Base-by-base conservation (phyloP, 2,113 vertebrate genomes). In the Mus spicilegus region DNA sequence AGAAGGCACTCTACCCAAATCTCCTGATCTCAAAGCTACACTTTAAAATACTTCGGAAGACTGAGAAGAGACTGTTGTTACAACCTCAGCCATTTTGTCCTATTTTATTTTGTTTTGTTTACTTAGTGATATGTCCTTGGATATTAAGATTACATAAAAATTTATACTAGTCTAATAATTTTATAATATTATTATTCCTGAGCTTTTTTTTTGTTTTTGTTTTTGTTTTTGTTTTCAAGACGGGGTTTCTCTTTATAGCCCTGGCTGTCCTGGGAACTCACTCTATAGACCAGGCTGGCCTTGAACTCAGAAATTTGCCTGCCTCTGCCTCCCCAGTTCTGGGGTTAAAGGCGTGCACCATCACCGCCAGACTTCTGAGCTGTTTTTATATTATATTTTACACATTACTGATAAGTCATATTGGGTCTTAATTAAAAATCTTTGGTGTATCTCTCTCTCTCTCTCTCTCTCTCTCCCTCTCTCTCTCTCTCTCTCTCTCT, bases 41-140 rank as follows among this genome's bases (percentile, higher is more conserved):
- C 39, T 69, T 77, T 84, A 82, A 92, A 92, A 87, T 67, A 75
- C 61, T 86, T 90, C 82, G 49, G 46, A 89, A 20, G 75, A 92
- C 49, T 92, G 12, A 61, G 36, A 77, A 36, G 6, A 93, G n/a
- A 80, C 4, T 80, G 39, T 77, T 28, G 85, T 85, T 85, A 87
- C 39, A 13, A 89, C 8, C 13, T 87, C 22, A 80, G 26, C 61
- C 0, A 42, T 42, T 42, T 42, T 42, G 42, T 42, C 42, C 42
- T 42, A 3, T 42, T 42, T 42, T 42, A 42, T 42, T 42, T 42
- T 42, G 42, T 36, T 46, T 3, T 75, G 14, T 42, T 73, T 61
- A 56, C 2, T 54, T 85, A 39, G 19, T 92, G 56, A 73, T 84
- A 42, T n/a, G 22, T 75, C 80, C 2, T 33, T 22, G 61, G 56